Conservation (phyloP, 2,113 vertebrate species). For the Anarrhichthys ocellatus region DNA sequence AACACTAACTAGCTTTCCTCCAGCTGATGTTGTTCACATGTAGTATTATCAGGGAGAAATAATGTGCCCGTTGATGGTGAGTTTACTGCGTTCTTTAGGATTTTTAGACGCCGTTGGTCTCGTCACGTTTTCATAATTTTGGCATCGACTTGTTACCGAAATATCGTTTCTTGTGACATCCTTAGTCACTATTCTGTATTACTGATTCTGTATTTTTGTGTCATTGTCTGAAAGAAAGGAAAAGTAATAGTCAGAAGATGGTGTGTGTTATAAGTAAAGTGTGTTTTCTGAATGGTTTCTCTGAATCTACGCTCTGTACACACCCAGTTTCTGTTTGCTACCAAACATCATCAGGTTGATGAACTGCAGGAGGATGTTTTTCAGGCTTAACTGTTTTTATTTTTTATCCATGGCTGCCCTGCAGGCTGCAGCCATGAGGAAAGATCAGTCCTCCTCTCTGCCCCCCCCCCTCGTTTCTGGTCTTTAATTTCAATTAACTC, state of each 20-base stretch:
- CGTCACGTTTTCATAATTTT: too few relatives aligned
- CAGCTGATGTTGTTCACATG: too few relatives aligned
- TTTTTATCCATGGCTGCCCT: conserved; percentile 1
- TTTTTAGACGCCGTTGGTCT: neutral
- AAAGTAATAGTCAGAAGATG: neutral
- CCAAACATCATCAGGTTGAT: neutral
- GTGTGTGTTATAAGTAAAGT: neutral
- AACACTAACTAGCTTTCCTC: too few relatives aligned
- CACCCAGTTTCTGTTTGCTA: neutral
- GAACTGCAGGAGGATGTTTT: neutral
- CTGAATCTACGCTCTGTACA: neutral
- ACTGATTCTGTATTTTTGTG: neutral
- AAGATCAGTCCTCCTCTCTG: neutral
- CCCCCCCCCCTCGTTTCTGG: conserved; percentile 48
- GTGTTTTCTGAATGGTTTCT: neutral
- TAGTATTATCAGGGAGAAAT: neutral
- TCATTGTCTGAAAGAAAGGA: neutral
- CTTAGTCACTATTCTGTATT: neutral
- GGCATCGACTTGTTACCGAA: too few relatives aligned
- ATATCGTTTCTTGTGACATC: neutral
- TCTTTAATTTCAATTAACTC: conserved; percentile 77
- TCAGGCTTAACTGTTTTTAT: neutral
- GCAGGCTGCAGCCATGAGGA: conserved; percentile 20
- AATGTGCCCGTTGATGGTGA: neutral
- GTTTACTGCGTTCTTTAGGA: neutral